phyloP scores from a whole-genome alignment of 2,113 vertebrate species.

The Malurus melanocephalus region DNA sequence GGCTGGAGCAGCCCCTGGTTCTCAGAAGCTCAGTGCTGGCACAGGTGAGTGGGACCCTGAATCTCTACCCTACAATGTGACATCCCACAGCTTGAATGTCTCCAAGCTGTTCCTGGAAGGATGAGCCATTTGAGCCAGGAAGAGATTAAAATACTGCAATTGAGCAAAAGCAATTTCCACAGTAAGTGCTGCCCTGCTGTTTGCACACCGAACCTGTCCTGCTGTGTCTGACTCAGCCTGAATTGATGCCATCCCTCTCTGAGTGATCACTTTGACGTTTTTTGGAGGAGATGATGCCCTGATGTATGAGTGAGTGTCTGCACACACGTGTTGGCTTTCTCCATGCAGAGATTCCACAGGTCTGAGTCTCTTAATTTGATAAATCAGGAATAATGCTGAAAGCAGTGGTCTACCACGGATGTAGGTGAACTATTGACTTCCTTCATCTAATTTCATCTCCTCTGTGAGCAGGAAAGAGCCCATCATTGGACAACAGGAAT shows the following conservation, averaged over 20 bases:
- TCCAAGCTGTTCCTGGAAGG: constrained; percentile 40
- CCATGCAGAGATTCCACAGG: neutral
- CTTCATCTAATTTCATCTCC: neutral
- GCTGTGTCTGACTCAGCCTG: neutral
- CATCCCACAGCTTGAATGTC: neutral
- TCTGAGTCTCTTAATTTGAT: neutral
- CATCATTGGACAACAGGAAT: neutral
- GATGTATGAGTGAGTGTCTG: neutral
- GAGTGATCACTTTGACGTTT: neutral
- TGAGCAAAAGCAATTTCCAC: constrained; percentile 18
- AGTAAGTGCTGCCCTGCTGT: neutral
- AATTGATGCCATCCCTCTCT: neutral
- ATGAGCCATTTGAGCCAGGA: constrained; percentile 10
- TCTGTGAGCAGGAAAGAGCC: neutral
- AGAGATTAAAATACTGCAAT: constrained; percentile 6
- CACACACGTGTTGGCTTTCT: neutral
- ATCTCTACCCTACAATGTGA: neutral
- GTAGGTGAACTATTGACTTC: neutral
- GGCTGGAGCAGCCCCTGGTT: accelerated
- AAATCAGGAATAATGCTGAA: neutral
- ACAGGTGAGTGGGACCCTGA: neutral
- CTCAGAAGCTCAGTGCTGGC: neutral
- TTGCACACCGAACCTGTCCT: neutral
- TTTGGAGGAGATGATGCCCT: neutral
- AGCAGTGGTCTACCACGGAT: neutral